Percentiles rank a stretch among this genome's conserved stretches.
Evolutionary conservation across 1,140 invertebrate genomes (phyloP).

Genomic region (Bombus pyrosoma): DNA sequence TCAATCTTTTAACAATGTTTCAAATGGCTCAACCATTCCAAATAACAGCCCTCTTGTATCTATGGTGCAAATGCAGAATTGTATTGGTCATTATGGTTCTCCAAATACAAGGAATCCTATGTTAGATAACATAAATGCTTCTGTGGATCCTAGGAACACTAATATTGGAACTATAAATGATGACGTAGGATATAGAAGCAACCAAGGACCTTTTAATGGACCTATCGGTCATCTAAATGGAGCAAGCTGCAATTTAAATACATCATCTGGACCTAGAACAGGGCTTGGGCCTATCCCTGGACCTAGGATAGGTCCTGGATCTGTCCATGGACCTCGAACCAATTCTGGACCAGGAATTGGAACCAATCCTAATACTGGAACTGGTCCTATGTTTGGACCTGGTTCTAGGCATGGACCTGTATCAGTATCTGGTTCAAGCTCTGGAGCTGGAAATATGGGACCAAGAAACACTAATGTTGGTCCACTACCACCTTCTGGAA

Average conservation of each 20-base stretch:
- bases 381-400: constrained; percentile 4
- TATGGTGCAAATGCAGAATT: constrained; percentile 65
- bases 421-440: neutral
- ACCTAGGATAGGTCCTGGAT: neutral
- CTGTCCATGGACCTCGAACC: neutral
- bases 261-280: constrained; percentile 40
- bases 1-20: constrained; percentile 53
- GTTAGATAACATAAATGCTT: constrained; percentile 54
- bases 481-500: constrained; percentile 58
- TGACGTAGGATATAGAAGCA: constrained; percentile 70
- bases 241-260: constrained; percentile 58
- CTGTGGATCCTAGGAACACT: constrained; percentile 62
- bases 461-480: constrained; percentile 58
- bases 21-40: constrained; percentile 47
- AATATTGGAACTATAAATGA: constrained; percentile 65
- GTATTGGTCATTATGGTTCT: constrained; percentile 60
- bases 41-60: constrained; percentile 55
- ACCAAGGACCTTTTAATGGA: constrained; percentile 69
- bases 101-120: constrained; percentile 58
- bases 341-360: constrained; percentile 2
- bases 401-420: constrained; percentile 18
- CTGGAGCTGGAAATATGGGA: constrained; percentile 40
- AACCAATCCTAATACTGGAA: neutral
- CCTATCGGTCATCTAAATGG: constrained; percentile 59
- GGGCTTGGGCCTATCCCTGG: constrained; percentile 4